phyloP scores from a whole-genome alignment of 2,797 vertebrate species.

The Petrocephalus sullivani region DNA sequence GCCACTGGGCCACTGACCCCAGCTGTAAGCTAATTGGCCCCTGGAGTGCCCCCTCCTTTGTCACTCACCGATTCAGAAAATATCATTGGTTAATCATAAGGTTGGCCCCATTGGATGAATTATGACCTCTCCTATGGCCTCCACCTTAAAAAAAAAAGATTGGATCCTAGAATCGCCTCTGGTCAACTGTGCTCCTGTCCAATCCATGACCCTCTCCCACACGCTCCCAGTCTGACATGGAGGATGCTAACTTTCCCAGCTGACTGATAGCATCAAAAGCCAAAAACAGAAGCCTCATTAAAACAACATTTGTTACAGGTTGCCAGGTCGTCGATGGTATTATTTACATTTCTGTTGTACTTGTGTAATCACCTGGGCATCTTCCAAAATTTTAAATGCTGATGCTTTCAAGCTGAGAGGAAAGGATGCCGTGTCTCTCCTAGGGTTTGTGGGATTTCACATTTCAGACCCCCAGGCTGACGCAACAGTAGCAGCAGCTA shows the following conservation, averaged over 20 bases:
- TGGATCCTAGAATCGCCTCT: not conserved
- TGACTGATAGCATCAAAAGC: not conserved
- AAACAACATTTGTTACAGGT: not conserved
- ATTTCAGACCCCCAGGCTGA: not conserved
- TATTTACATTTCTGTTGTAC: not conserved
- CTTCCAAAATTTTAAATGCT: not conserved
- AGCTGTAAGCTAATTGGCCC: not conserved
- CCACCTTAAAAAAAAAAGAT: not conserved
- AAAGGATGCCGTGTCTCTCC: not conserved
- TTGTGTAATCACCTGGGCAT: not conserved
- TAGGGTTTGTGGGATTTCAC: not conserved
- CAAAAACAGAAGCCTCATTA: not conserved
- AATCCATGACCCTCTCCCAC: not conserved
- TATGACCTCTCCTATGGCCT: not conserved
- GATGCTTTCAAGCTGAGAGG: not conserved
- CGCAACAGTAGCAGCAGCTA: not conserved
- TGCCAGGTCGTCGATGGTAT: not conserved
- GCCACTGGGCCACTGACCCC: not conserved
- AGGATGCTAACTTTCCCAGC: not conserved
- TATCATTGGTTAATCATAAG: not conserved
- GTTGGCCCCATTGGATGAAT: not conserved
- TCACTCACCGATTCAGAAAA: not conserved
- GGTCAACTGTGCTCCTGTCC: not conserved
- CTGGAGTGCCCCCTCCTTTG: not conserved
- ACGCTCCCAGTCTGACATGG: not conserved